phyloP scores from a whole-genome alignment of 2,113 vertebrate species.

The Petaurus breviceps region DNA sequence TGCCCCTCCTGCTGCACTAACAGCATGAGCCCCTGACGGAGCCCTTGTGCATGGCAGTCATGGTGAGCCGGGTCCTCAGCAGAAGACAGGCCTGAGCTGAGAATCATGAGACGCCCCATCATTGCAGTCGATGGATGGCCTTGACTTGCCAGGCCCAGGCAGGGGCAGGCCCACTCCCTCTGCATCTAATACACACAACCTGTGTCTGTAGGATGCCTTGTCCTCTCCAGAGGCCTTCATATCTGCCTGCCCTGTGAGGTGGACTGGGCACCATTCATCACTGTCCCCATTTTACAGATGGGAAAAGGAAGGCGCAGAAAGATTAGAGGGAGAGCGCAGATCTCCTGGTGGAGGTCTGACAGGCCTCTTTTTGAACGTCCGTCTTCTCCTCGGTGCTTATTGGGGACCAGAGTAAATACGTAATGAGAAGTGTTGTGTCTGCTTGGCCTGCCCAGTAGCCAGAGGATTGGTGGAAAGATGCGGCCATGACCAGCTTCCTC shows the following conservation, averaged over 20 bases:
- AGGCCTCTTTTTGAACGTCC: background rate
- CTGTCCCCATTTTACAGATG: background rate
- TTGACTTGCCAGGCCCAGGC: background rate
- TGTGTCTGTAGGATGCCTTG: no score
- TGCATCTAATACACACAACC: background rate
- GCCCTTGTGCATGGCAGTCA: constrained; percentile 7
- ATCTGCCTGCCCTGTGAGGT: background rate
- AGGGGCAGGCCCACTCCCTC: background rate
- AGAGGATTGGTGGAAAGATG: background rate
- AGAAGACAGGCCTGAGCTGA: background rate
- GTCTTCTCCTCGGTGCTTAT: background rate
- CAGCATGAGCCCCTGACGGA: constrained; percentile 68
- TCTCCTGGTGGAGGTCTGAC: background rate
- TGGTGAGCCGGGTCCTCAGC: background rate
- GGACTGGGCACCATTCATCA: background rate
- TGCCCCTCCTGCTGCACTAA: constrained; percentile 57
- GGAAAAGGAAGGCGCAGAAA: background rate
- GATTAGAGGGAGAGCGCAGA: background rate
- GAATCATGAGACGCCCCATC: no score
- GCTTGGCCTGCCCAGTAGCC: background rate
- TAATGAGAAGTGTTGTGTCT: background rate
- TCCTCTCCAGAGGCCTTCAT: no score
- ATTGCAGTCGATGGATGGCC: background rate
- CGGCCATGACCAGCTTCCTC: constrained; percentile 66
- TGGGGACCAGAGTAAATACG: background rate